Percentiles rank a stretch among this genome's conserved stretches.
These are phyloP conservation scores for Galaxias olidus DNA, from an alignment of 2,797 vertebrate species.

Conservation along the genomic window DNA sequence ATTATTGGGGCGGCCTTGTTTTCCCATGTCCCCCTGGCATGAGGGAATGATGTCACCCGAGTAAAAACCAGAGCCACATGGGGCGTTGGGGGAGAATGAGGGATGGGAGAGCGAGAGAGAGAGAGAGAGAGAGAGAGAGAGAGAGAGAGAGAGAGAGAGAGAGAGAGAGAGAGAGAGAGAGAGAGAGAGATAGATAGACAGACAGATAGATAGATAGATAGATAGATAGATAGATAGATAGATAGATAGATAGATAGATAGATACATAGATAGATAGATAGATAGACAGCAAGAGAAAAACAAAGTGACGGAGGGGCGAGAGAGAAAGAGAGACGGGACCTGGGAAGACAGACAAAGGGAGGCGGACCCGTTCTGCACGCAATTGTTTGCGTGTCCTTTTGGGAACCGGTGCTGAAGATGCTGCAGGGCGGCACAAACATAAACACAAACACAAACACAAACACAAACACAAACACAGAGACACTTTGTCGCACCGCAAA, in stretches of 20 bases:
- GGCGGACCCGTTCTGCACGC: not conserved
- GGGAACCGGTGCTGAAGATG: no score
- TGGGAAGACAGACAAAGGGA: not conserved
- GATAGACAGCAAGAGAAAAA: not conserved
- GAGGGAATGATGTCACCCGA: conserved; percentile 50
- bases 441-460: no score
- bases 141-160: not conserved
- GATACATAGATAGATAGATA: not conserved
- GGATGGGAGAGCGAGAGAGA: conserved; percentile 1
- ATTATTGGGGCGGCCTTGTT: conserved; percentile 45
- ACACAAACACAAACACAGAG: no score
- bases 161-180: not conserved
- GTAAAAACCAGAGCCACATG: conserved; percentile 66
- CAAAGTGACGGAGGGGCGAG: no score
- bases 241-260: conserved; percentile 4
- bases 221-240: not conserved
- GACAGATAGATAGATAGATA: not conserved
- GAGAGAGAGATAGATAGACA: conserved; percentile 5
- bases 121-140: conserved; percentile 12
- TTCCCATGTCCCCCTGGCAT: conserved; percentile 29
- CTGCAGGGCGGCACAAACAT: no score
- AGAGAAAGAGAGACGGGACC: not conserved
- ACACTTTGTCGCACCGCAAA: no score
- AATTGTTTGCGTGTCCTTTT: no score
- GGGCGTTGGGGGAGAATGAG: conserved; percentile 19